phyloP scores from a whole-genome alignment of 2,888 invertebrate species.

The Torymus auratus region DNA sequence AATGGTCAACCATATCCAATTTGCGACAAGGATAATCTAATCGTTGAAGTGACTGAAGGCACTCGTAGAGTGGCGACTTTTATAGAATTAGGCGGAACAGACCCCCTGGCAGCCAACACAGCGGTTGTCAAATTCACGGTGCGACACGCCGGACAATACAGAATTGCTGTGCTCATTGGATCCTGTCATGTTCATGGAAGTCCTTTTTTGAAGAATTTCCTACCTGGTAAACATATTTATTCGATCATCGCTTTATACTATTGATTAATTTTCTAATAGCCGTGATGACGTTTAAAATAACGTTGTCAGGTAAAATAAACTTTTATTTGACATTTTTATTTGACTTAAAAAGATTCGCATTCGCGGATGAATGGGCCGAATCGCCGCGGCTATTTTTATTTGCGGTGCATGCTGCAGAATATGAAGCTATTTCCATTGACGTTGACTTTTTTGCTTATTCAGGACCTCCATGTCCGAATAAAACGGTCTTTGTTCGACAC shows the following conservation, averaged over 20 bases:
- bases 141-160: slow-evolving; percentile 92
- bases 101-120: slow-evolving; percentile 90
- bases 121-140: slow-evolving; percentile 95
- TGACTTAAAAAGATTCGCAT: not conserved
- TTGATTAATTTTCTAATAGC: too few species aligned
- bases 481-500: slow-evolving; percentile 89
- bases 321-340: not conserved
- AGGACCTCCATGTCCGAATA: slow-evolving; percentile 89
- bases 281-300: too few species aligned
- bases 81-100: slow-evolving; percentile 90
- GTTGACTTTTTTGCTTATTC: slow-evolving; percentile 58
- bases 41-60: slow-evolving; percentile 91
- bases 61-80: slow-evolving; percentile 90
- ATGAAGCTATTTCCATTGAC: slow-evolving; percentile 12
- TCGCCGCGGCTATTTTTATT: too few species aligned
- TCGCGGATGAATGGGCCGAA: not conserved
- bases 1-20: slow-evolving; percentile 97
- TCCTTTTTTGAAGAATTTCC: slow-evolving; percentile 89
- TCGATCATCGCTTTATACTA: too few species aligned
- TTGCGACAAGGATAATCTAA: slow-evolving; percentile 93
- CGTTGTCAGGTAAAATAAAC: not conserved
- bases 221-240: slow-evolving; percentile 79
- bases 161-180: slow-evolving; percentile 89
- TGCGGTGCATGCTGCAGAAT: not conserved
- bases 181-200: slow-evolving; percentile 90